Evolutionary conservation across 2,113 vertebrate genomes (phyloP).

Genomic region (Bungarus multicinctus): DNA sequence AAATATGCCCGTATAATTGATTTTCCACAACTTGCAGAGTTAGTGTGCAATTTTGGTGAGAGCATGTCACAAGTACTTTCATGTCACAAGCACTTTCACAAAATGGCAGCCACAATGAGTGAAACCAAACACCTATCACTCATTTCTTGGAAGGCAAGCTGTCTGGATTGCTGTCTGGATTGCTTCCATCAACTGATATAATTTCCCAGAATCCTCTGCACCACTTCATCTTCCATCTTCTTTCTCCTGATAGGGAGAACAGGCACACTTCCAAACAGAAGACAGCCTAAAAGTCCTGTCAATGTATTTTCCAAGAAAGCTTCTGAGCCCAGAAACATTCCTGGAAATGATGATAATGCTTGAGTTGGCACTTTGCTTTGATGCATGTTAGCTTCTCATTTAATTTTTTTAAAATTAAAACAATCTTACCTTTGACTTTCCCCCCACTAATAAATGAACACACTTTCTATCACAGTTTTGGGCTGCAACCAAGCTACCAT

Average conservation of each 20-base stretch:
- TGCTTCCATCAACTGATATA: neutral
- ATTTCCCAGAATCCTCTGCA: neutral
- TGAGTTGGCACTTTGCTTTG: neutral
- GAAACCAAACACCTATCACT: neutral
- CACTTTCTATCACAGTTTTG: neutral
- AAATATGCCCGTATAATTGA: neutral
- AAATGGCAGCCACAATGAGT: neutral
- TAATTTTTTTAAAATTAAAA: neutral
- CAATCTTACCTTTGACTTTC: neutral
- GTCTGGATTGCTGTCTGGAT: neutral
- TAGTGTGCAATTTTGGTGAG: neutral
- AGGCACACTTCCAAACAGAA: neutral
- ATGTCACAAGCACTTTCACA: neutral
- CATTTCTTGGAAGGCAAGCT: neutral
- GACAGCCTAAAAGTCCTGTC: neutral
- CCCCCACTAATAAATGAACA: neutral
- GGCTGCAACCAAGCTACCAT: neutral
- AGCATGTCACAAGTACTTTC: neutral
- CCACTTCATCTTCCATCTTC: neutral
- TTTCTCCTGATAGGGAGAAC: neutral
- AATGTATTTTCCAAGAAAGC: neutral
- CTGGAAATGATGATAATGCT: neutral
- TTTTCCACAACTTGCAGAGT: neutral
- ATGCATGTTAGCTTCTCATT: neutral
- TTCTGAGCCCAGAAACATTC: neutral